Base-by-base conservation (phyloP, 2,797 vertebrate genomes). In the Mus minutoides region DNA sequence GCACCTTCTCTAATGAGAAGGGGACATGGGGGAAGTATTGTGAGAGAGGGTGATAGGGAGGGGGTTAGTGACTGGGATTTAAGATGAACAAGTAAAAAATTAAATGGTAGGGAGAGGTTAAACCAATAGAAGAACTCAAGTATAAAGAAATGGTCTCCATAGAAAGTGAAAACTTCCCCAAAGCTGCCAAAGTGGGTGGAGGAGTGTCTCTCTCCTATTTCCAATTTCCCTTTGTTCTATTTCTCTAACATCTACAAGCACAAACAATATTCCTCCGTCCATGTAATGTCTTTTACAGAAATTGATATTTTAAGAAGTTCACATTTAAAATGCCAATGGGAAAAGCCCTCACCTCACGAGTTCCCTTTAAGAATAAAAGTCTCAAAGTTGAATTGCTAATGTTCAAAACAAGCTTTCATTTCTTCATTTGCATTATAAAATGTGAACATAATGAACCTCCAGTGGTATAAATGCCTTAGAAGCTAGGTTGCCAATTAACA, bases 401-500 rank as follows among this genome's bases (percentile, higher is more conserved):
- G 96, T 88, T 11, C 93, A 67, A 90, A 94, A 88, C 75, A 56
- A 91, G 22, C 43, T 96, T 94, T 69, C 60, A 46, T 96, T 52
- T 94, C 92, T 95, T 97, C 67, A 95, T 97, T 95, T 97, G 94
- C 92, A 93, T 95, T 96, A 94, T 94, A 96, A 94, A 97, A 95
- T 88, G 76, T 94, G 77, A 97, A 94, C 80, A 84, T 96, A 95
- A 95, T 97, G 96, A 97, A 96, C 90, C 92, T 96, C 94, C 75
- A 96, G 87, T 92, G 71, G 73, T 96, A 96, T 95, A 95, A 96
- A 92, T 84, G 71, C 90, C 89, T 96, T 95, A 94, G 94, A 96
- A 95, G 95, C 94, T 95, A 94, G 96, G 94, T 94, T 97, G 92
- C 91, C 97, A 97, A 95, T 97, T 97, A 97, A 97, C 96, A 95